Conservation (phyloP, 2,113 vertebrate genomes). For the Spermophilus dauricus region DNA sequence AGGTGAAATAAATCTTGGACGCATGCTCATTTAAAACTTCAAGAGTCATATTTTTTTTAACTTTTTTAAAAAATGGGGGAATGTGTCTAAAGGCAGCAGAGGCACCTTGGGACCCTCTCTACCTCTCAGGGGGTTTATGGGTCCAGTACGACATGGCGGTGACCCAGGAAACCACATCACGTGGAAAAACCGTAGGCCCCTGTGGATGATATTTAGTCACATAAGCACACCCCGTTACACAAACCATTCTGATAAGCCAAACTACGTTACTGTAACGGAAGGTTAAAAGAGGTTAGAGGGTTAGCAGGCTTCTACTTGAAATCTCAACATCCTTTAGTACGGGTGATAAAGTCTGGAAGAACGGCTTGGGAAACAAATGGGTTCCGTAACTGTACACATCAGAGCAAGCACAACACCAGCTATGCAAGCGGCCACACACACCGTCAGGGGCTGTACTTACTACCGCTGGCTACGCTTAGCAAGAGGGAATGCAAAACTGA, state of each 20-base stretch:
- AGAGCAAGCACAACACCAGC: slow-evolving; percentile 66
- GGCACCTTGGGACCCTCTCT: not conserved
- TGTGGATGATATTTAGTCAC: not conserved
- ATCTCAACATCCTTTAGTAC: slow-evolving; percentile 64
- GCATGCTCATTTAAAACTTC: not conserved
- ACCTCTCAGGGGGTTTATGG: not conserved
- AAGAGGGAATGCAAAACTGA: slow-evolving; percentile 88
- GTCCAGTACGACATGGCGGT: slow-evolving; percentile 2
- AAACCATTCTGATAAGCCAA: slow-evolving; percentile 41
- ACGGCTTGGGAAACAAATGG: not conserved
- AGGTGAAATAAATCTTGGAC: not conserved
- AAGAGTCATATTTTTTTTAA: not conserved
- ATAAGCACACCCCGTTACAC: not conserved
- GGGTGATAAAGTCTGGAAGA: not conserved
- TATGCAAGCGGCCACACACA: slow-evolving; percentile 75
- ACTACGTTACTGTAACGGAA: not conserved
- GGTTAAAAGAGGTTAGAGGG: slow-evolving; percentile 65
- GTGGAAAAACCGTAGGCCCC: not conserved
- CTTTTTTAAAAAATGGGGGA: not conserved
- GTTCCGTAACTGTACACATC: slow-evolving; percentile 41
- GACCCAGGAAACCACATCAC: not conserved
- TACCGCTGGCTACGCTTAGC: slow-evolving; percentile 89
- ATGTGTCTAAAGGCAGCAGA: not conserved
- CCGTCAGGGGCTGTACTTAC: slow-evolving; percentile 89
- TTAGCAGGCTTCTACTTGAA: slow-evolving; percentile 65